Evolutionary conservation across 64 coral and sea anemone species (phyloP).

Genomic region (Porites australiensis): DNA sequence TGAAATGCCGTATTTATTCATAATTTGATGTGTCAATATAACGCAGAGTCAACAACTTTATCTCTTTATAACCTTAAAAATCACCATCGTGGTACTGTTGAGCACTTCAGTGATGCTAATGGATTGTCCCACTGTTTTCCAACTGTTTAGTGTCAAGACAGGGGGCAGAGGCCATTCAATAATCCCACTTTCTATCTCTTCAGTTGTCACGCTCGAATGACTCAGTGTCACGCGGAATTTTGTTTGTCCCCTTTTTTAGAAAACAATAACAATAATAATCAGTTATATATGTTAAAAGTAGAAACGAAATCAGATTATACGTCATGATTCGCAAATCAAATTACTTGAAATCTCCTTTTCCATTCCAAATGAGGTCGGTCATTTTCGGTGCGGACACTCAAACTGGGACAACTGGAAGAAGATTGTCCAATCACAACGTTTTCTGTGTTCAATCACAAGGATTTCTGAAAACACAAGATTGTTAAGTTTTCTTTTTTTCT

Average conservation of each 20-base stretch:
- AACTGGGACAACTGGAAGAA: no score
- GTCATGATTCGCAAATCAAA: no score
- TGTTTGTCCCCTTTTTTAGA: background rate
- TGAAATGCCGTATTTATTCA: no score
- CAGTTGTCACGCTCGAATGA: conserved; percentile 41
- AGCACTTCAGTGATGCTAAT: background rate
- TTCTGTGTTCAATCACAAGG: no score
- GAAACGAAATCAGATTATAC: background rate
- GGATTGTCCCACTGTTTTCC: background rate
- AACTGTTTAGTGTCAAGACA: conserved; percentile 1
- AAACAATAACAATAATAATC: background rate
- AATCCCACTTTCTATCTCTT: conserved; percentile 35
- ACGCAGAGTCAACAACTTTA: no score
- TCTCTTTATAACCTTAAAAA: conserved; percentile 22
- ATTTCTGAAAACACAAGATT: no score
- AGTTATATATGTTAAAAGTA: background rate
- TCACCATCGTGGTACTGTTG: background rate
- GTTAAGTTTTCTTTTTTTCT: no score
- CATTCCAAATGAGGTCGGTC: no score
- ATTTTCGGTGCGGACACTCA: no score
- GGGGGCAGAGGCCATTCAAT: conserved; percentile 49
- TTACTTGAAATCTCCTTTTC: no score
- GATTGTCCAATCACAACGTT: no score
- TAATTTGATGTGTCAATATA: no score
- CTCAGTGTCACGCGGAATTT: conserved; percentile 7